Evolutionary conservation across 2,888 invertebrate genomes (phyloP).

Genomic region (Cosmorhoe ocellata): DNA sequence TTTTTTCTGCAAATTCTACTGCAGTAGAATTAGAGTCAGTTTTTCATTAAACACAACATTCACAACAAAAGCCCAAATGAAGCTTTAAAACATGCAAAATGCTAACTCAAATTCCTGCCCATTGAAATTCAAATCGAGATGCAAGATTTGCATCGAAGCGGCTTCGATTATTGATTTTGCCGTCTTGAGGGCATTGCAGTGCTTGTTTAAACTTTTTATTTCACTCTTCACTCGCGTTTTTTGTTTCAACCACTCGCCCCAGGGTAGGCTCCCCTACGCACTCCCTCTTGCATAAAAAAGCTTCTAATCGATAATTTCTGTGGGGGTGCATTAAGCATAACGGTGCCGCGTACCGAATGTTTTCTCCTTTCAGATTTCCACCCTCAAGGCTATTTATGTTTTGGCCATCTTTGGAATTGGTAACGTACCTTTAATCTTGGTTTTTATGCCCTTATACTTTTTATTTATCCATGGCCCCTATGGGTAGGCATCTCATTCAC

Average conservation of each 20-base stretch:
- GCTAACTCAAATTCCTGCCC: conserved; percentile 62
- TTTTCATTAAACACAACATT: conserved; percentile 35
- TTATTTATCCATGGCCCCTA: conserved; percentile 18
- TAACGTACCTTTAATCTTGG: conserved; percentile 46
- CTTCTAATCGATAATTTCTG: conserved; percentile 83
- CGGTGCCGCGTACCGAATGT: conserved; percentile 68
- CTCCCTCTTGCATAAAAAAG: conserved; percentile 83
- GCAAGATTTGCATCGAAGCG: conserved; percentile 77
- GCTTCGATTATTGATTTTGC: conserved; percentile 79
- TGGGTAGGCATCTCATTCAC: conserved; percentile 11
- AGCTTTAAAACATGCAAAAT: conserved; percentile 39
- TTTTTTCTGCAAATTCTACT: neutral
- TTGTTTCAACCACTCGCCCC: conserved; percentile 80
- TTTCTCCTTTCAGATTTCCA: conserved; percentile 78
- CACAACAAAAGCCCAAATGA: conserved; percentile 46
- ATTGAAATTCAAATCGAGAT: conserved; percentile 78
- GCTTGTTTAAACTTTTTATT: conserved; percentile 83
- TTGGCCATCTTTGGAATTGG: conserved; percentile 69
- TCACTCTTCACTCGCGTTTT: conserved; percentile 81
- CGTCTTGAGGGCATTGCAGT: conserved; percentile 79
- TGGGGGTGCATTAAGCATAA: conserved; percentile 83
- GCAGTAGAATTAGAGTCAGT: neutral
- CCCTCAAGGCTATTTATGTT: conserved; percentile 76
- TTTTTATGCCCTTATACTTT: conserved; percentile 38
- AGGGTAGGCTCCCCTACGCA: conserved; percentile 70